Percentiles rank a stretch among this genome's conserved stretches.
phyloP scores from a whole-genome alignment of 2,797 vertebrate genomes.

The Caiman crocodilus region DNA sequence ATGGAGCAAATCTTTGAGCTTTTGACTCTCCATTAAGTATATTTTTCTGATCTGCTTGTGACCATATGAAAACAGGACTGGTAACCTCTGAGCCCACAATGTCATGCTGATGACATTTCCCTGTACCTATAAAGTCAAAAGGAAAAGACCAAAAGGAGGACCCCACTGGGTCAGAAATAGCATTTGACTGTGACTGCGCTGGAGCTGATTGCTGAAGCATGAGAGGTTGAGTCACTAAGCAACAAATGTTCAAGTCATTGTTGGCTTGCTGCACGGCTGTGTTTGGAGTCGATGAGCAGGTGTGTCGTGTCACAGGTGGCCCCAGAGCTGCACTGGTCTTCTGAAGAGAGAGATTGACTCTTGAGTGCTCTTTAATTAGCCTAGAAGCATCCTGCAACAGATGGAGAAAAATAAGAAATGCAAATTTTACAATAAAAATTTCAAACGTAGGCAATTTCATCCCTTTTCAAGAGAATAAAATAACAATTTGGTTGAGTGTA shows the following conservation, averaged over 20 bases:
- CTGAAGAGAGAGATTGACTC: neutral
- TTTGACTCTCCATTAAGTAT: neutral
- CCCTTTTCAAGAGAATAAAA: neutral
- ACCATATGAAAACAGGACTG: neutral
- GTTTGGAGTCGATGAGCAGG: neutral
- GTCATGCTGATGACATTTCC: neutral
- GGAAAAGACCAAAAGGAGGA: constrained; percentile 1
- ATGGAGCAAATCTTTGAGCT: neutral
- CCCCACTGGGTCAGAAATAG: neutral
- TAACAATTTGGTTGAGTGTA: neutral
- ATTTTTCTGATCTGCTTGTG: neutral
- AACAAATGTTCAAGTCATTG: neutral
- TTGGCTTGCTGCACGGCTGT: neutral
- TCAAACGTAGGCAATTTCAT: neutral
- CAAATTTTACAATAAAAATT: neutral
- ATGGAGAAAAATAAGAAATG: neutral
- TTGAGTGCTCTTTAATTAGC: constrained; percentile 36
- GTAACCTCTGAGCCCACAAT: constrained; percentile 2
- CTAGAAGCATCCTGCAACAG: constrained; percentile 61
- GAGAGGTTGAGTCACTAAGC: neutral
- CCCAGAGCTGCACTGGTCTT: neutral
- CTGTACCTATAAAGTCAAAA: neutral
- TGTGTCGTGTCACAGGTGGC: neutral
- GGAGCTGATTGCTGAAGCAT: neutral
- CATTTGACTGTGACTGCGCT: neutral